Base-by-base conservation (phyloP, 2,888 invertebrate genomes). In the Frankliniella fusca region DNA sequence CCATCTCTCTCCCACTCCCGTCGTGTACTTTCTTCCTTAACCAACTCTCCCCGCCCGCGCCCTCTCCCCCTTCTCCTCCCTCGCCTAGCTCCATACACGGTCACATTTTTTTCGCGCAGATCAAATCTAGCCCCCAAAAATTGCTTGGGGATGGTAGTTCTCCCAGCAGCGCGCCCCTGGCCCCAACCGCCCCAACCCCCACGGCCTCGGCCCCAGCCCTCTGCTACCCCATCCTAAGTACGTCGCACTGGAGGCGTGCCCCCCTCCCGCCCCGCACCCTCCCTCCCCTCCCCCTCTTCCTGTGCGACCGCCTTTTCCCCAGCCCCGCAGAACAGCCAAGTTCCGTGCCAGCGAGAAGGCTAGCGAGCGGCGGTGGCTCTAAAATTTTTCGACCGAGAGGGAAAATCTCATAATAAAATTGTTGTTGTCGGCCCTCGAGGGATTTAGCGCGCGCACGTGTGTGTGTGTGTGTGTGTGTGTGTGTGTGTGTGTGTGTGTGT, bases 131-230 rank as follows among this genome's bases (percentile, higher is more conserved):
- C 70, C 27, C 27, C 70, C 70, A 76, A 76, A 76, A 76, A 76
- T 76, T 76, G 70, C 70, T 76, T 76, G 70, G 70, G 70, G 70
- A 76, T 76, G 70, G 70, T 76, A 76, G 70, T 76, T 76, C 70
- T 76, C 70, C 70, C 70, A 76, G 70, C 27, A 27, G 23, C 23
- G 70, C 8, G 9, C 27, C 70, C 23, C 70, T n/a, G n/a, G n/a
- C n/a, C n/a, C n/a, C n/a, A n/a, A n/a, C n/a, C n/a, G n/a, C n/a
- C n/a, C n/a, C n/a, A n/a, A n/a, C n/a, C n/a, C n/a, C n/a, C n/a
- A n/a, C n/a, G 7, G 15, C 70, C 70, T 23, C 70, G 12, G 10
- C 70, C 27, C 70, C 70, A 12, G 11, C 70, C 70, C 70, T 23
- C 70, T n/a, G 9, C 70, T n/a, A n/a, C 70, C 27, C 70, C 27